phyloP scores from a whole-genome alignment of 2,113 vertebrate genomes.

The Diadophis punctatus region DNA sequence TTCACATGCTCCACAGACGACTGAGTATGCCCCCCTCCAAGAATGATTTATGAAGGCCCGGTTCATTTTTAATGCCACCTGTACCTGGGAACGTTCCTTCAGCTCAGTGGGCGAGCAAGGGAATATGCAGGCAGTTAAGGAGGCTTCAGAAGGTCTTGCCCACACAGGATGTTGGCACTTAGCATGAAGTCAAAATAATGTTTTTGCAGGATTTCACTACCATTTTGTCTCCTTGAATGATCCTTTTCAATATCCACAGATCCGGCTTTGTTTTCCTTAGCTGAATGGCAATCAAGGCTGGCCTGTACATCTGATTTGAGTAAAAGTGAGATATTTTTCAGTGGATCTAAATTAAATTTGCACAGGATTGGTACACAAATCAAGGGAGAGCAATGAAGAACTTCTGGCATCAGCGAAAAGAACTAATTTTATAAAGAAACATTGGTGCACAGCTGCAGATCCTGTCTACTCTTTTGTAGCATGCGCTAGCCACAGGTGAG shows the following conservation, averaged over 20 bases:
- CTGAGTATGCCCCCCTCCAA: slow-evolving; percentile 21
- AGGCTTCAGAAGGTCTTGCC: neutral
- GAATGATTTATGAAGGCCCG: slow-evolving; percentile 45
- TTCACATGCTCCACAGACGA: slow-evolving; percentile 40
- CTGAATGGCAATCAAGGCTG: neutral
- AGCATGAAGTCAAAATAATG: neutral
- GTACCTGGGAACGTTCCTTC: slow-evolving; percentile 26
- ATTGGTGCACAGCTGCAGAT: neutral
- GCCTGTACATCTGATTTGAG: neutral
- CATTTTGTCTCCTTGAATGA: neutral
- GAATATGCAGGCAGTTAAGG: neutral
- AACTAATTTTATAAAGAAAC: neutral
- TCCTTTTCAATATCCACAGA: neutral
- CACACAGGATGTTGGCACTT: neutral
- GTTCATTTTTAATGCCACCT: slow-evolving; percentile 18
- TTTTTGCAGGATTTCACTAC: neutral
- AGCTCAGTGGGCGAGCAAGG: neutral
- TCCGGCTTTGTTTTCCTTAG: neutral
- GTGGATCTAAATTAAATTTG: neutral
- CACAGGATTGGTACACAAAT: neutral
- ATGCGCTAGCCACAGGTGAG: neutral
- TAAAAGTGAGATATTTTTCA: neutral
- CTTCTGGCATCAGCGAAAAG: neutral
- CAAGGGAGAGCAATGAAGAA: neutral
- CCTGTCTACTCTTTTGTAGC: neutral